These are phyloP conservation scores for Coelogynopora nodosa DNA, from an alignment of 2,888 invertebrate species.

Conservation along the genomic window DNA sequence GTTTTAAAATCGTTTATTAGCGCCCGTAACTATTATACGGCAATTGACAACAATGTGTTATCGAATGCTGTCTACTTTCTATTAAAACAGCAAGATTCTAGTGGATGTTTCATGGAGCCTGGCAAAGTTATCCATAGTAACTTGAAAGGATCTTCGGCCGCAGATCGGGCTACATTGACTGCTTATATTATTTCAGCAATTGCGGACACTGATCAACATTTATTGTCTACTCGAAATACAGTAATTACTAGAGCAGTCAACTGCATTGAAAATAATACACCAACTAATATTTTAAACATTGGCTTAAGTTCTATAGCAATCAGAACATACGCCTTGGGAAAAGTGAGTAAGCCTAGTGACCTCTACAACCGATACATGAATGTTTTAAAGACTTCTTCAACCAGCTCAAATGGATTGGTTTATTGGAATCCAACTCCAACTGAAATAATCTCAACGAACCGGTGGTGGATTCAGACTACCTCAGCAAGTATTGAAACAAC, in stretches of 20 bases:
- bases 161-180: constrained; percentile 68
- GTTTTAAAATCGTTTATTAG: constrained; percentile 32
- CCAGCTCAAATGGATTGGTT: not conserved
- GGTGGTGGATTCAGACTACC: not conserved
- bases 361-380: not conserved
- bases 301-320: not conserved
- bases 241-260: not conserved
- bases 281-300: not conserved
- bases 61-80: constrained; percentile 4
- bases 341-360: not conserved
- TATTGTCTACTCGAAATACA: constrained; percentile 53
- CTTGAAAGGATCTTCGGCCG: constrained; percentile 66
- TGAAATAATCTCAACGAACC: not conserved
- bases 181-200: constrained; percentile 71
- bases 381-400: not conserved
- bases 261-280: not conserved
- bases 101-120: constrained; percentile 73
- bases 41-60: not conserved
- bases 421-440: not conserved
- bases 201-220: constrained; percentile 66
- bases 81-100: constrained; percentile 8
- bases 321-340: not conserved
- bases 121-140: constrained; percentile 71
- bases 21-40: not conserved
- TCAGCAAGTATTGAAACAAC: not conserved